Percentiles rank a stretch among this genome's conserved stretches.
phyloP scores from a whole-genome alignment of 1,140 invertebrate genomes.

The Notospermus geniculatus region DNA sequence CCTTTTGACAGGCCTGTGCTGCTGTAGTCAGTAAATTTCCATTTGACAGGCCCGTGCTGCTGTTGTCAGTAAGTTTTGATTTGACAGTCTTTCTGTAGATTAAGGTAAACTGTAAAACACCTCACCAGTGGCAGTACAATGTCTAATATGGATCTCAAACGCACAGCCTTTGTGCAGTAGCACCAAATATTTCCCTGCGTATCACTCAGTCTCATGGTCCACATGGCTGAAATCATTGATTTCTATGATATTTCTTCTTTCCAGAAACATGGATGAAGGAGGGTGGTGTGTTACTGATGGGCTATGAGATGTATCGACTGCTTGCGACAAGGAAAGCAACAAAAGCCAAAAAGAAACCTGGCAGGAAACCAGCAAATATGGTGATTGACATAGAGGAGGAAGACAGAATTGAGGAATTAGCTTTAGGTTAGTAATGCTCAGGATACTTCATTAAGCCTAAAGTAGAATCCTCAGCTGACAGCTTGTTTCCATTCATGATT shows the following conservation, averaged over 20 bases:
- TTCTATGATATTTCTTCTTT: slow-evolving; percentile 17
- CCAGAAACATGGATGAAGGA: slow-evolving; percentile 72
- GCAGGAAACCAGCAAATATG: slow-evolving; percentile 27
- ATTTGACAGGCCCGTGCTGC: no score
- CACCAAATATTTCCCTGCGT: no score
- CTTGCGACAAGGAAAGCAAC: slow-evolving; percentile 66
- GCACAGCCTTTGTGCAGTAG: no score
- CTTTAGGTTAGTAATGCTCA: slow-evolving; percentile 70
- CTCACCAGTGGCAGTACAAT: no score
- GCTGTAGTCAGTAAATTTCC: slow-evolving; percentile 11
- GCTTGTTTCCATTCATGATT: not conserved
- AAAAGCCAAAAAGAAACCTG: slow-evolving; percentile 24
- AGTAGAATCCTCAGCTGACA: no score
- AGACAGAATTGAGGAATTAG: slow-evolving; percentile 79
- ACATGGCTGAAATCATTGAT: no score
- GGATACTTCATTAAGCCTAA: no score
- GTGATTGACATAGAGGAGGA: slow-evolving; percentile 62
- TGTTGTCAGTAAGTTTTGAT: no score
- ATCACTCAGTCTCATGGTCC: no score
- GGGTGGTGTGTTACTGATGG: slow-evolving; percentile 93
- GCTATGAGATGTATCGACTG: slow-evolving; percentile 92
- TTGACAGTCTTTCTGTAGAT: no score
- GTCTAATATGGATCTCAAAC: no score
- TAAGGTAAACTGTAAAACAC: no score
- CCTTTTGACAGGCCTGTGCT: slow-evolving; percentile 75